Evolutionary conservation across 2,888 invertebrate species (phyloP).

Genomic region (Schrankia costaestrigalis): DNA sequence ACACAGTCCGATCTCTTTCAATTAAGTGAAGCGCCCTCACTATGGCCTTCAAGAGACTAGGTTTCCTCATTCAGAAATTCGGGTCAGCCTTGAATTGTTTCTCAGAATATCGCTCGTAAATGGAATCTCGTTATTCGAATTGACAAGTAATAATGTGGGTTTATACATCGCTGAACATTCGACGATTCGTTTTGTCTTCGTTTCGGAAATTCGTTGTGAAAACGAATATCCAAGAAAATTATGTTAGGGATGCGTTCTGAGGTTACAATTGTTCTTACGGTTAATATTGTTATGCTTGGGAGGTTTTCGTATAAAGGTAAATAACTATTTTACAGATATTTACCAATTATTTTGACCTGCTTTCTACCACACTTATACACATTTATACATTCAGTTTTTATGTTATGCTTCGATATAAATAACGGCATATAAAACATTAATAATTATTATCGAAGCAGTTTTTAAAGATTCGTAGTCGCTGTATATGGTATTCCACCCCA

Average conservation of each 20-base stretch:
- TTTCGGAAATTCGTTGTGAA: slow-evolving; percentile 14
- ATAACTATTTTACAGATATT: no score
- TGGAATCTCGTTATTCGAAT: slow-evolving; percentile 35
- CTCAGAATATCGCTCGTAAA: slow-evolving; percentile 32
- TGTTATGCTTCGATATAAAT: no score
- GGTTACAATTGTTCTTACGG: no score
- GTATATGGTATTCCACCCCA: no score
- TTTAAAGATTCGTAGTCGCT: no score
- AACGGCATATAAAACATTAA: no score
- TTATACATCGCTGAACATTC: slow-evolving; percentile 29
- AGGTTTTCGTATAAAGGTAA: no score
- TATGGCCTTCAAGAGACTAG: slow-evolving; percentile 35
- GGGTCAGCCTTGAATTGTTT: slow-evolving; percentile 44
- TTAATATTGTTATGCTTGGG: no score
- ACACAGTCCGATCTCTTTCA: slow-evolving; percentile 67
- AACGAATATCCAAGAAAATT: slow-evolving; percentile 2
- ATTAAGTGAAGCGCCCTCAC: slow-evolving; percentile 64
- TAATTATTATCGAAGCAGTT: no score
- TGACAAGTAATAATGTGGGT: slow-evolving; percentile 35
- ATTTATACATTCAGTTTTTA: no score
- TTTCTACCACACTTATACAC: no score
- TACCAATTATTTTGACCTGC: no score
- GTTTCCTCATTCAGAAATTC: slow-evolving; percentile 40
- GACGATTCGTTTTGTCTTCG: slow-evolving; percentile 25
- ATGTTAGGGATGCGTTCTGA: neutral